Evolutionary conservation across 2,888 invertebrate genomes (phyloP), one percentile per base, ranked within the genome.

Genomic region (Antheraea assamensis): DNA sequence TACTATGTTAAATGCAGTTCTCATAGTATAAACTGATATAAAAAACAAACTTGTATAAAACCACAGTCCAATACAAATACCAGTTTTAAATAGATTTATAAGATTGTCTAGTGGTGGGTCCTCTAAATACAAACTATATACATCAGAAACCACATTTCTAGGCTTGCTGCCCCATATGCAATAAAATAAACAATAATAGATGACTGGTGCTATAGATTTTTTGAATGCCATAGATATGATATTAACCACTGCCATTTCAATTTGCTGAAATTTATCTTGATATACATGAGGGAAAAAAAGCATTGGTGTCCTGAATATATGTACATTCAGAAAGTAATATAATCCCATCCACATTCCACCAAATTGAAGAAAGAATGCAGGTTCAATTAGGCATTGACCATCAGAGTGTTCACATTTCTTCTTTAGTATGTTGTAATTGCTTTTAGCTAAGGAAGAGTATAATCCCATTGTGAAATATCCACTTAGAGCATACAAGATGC

Each of bases 281-380:
- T 97, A 96, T 24, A 97, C 95, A n/a, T 96, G 95, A 15, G 97
- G 96, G 85, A 97, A 97, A 42, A 95, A 90, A 0, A 97, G 90
- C 77, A 95, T 91, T 76, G 95, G 94, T 17, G 90, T 86, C 31
- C 95, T 95, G 71, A 95, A 92, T 61, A 96, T 90, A 79, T 95
- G 95, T 17, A 95, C 92, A 80, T 94, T 95, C 2, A 95, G 76
- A 79, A 96, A 96, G 80, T 95, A 95, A 78, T 90, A 93, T 61
- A 95, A 79, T 52, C 97, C 97, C 78, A 96, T 96, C 95, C 96
- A 96, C 79, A 96, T 90, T 24, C 97, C 97, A 76, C 95, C 95
- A 76, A 96, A 91, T 70, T 97, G 91, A 47, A 97, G 85, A 83
- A 96, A 97, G 70, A 96, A 93, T 79, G 96, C 95, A 77, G 96